phyloP scores from a whole-genome alignment of 2,888 invertebrate genomes.

The Luffia ferchaultella region DNA sequence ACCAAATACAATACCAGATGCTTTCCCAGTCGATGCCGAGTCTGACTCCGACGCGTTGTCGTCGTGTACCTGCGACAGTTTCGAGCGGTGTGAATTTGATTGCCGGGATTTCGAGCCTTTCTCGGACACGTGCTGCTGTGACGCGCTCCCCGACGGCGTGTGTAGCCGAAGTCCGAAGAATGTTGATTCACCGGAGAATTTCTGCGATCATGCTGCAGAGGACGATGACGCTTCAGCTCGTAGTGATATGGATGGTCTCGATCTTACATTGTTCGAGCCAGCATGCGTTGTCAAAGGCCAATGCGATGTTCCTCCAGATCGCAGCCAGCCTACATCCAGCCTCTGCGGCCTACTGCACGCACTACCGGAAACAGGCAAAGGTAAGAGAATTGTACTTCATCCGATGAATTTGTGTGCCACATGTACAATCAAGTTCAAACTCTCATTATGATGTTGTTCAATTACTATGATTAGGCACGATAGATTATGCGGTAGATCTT shows the following conservation, averaged over 20 bases:
- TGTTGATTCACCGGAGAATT: slow-evolving; percentile 55
- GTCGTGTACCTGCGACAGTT: slow-evolving; percentile 63
- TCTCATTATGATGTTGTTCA: slow-evolving; percentile 32
- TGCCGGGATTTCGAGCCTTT: slow-evolving; percentile 67
- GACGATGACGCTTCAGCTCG: slow-evolving; percentile 52
- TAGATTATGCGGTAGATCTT: slow-evolving; percentile 22
- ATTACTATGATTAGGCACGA: slow-evolving; percentile 41
- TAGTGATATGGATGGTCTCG: slow-evolving; percentile 73
- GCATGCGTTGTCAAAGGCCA: slow-evolving; percentile 44
- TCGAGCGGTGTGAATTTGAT: slow-evolving; percentile 64
- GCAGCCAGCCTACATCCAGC: slow-evolving; percentile 27
- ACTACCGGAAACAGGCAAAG: slow-evolving; percentile 36
- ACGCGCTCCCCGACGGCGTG: slow-evolving; percentile 53
- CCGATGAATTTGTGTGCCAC: no score
- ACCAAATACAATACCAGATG: slow-evolving; percentile 32
- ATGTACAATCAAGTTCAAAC: no score
- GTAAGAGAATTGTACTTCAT: slow-evolving; percentile 38
- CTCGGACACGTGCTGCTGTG: slow-evolving; percentile 69
- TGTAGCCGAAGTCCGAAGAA: slow-evolving; percentile 59
- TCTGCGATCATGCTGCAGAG: slow-evolving; percentile 42
- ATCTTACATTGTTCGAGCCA: slow-evolving; percentile 72
- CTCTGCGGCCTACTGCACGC: slow-evolving; percentile 50
- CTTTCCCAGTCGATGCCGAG: slow-evolving; percentile 42
- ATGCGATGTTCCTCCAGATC: slow-evolving; percentile 16
- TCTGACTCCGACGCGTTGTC: slow-evolving; percentile 57